Evolutionary conservation across 2,113 vertebrate genomes (phyloP).

Genomic region (Oreotrochilus melanogaster): DNA sequence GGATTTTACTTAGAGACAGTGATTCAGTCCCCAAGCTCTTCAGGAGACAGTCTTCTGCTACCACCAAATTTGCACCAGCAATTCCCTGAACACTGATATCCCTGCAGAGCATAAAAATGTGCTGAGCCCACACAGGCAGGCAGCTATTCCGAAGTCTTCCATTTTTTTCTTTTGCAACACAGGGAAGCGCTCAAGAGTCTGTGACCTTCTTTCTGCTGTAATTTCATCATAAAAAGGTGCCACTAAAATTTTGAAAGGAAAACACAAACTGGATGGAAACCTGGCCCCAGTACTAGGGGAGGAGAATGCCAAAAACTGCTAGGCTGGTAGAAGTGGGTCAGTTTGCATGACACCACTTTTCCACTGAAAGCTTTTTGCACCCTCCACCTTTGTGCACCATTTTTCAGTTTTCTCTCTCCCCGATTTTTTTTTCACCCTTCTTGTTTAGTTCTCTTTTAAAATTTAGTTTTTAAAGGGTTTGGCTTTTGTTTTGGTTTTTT

Average conservation of each 20-base stretch:
- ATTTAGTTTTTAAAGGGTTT: not conserved
- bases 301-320: not conserved
- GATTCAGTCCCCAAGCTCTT: not conserved
- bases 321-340: not conserved
- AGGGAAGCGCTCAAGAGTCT: not conserved
- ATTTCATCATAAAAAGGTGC: not conserved
- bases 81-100: not conserved
- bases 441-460: not conserved
- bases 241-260: not conserved
- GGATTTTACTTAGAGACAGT: not conserved
- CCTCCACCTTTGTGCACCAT: not conserved
- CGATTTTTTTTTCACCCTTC: not conserved
- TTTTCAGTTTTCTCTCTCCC: not conserved
- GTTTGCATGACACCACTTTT: not conserved
- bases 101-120: not conserved
- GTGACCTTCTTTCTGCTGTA: slow-evolving; percentile 6
- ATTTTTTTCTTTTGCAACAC: not conserved
- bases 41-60: not conserved
- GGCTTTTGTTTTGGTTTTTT: not conserved
- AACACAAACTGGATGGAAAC: not conserved
- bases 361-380: not conserved
- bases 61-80: not conserved
- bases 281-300: not conserved
- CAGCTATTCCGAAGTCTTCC: not conserved
- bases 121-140: accelerated